Evolutionary conservation across 1,140 invertebrate species (phyloP).

Genomic region (roundworm (Caenorhabditis elegans)): WBcel235 BX284606.5:7952001-7952500

Average conservation of each 20-base stretch:
- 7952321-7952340: neutral
- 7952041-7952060: neutral
- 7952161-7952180: no score
- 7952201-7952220: no score
- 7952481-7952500: neutral
- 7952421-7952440: conserved; percentile 12
- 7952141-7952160: no score
- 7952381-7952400: neutral
- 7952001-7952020: neutral
- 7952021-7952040: neutral
- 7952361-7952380: neutral
- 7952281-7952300: neutral
- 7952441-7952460: neutral
- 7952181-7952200: no score
- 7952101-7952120: no score
- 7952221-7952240: neutral
- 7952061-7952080: neutral
- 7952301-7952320: neutral
- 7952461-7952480: conserved; percentile 31
- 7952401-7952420: neutral
- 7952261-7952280: neutral
- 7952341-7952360: neutral
- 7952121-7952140: no score
- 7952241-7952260: neutral
- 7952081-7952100: neutral